phyloP scores from a whole-genome alignment of 2,888 invertebrate genomes.

The Drosophila maculinotata region DNA sequence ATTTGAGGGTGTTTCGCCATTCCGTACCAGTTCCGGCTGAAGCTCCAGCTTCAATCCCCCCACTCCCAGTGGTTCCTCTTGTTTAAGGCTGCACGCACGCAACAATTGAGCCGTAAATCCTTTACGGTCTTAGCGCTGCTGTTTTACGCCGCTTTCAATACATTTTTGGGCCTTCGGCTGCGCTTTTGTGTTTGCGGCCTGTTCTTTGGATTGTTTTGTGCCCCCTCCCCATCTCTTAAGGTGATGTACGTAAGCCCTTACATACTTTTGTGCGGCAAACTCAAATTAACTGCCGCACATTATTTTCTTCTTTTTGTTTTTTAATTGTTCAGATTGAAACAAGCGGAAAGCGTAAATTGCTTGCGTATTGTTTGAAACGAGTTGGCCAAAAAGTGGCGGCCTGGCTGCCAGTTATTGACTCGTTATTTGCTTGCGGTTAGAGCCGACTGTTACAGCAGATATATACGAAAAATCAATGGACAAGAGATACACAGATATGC shows the following conservation, averaged over 20 bases:
- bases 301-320: constrained; percentile 43
- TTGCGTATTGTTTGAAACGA: constrained; percentile 59
- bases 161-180: constrained; percentile 39
- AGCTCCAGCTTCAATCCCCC: constrained; percentile 1
- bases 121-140: constrained; percentile 80
- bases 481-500: constrained; percentile 4
- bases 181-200: constrained; percentile 68
- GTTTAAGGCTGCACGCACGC: constrained; percentile 63
- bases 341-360: constrained; percentile 78
- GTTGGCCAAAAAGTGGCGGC: constrained; percentile 25
- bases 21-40: constrained; percentile 17
- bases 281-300: constrained; percentile 15
- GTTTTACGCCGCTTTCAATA: constrained; percentile 66
- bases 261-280: constrained; percentile 7
- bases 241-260: not conserved
- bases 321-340: constrained; percentile 73
- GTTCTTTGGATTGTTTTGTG: constrained; percentile 29
- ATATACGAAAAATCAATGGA: not conserved
- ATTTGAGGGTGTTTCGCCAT: constrained; percentile 58
- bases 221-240: not conserved
- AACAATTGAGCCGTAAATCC: constrained; percentile 84
- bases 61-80: constrained; percentile 7
- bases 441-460: not conserved
- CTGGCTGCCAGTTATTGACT: constrained; percentile 16
- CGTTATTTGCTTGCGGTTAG: constrained; percentile 6